Evolutionary conservation across 2,113 vertebrate genomes (phyloP).

Genomic region (Ardeotis arabs): DNA sequence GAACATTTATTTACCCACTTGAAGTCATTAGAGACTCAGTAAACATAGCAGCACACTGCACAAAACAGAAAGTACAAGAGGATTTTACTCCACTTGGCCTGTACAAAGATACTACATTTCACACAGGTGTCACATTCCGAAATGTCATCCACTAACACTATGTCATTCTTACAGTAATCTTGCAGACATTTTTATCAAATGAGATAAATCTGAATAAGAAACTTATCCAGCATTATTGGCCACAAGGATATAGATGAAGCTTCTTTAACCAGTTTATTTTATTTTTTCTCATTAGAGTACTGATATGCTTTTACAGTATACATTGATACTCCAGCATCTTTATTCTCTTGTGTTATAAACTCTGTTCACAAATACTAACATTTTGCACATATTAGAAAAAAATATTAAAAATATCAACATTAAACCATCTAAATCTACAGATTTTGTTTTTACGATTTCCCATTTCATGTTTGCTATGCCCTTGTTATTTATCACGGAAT

Average conservation of each 20-base stretch:
- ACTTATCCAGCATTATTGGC: slow-evolving; percentile 1
- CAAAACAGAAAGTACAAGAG: slow-evolving; percentile 15
- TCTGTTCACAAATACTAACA: background rate
- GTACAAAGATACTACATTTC: background rate
- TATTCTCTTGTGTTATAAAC: background rate
- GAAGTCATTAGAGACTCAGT: slow-evolving; percentile 38
- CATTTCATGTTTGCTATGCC: background rate
- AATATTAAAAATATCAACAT: background rate
- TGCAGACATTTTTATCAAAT: slow-evolving; percentile 40
- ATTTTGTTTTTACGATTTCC: background rate
- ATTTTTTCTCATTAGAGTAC: background rate
- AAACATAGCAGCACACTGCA: slow-evolving; percentile 30
- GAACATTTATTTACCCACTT: slow-evolving; percentile 38
- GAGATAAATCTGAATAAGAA: slow-evolving; percentile 31
- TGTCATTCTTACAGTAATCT: slow-evolving; percentile 42
- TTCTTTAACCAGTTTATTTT: slow-evolving; percentile 2
- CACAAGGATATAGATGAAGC: slow-evolving; percentile 6
- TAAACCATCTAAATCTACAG: background rate
- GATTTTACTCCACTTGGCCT: slow-evolving; percentile 32
- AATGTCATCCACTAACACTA: slow-evolving; percentile 15
- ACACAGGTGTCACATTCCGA: background rate
- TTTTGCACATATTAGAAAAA: background rate
- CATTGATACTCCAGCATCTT: background rate
- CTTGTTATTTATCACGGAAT: background rate
- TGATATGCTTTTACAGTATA: background rate